Conservation (phyloP, 2,888 invertebrate genomes). For the Brachylomia viminalis region DNA sequence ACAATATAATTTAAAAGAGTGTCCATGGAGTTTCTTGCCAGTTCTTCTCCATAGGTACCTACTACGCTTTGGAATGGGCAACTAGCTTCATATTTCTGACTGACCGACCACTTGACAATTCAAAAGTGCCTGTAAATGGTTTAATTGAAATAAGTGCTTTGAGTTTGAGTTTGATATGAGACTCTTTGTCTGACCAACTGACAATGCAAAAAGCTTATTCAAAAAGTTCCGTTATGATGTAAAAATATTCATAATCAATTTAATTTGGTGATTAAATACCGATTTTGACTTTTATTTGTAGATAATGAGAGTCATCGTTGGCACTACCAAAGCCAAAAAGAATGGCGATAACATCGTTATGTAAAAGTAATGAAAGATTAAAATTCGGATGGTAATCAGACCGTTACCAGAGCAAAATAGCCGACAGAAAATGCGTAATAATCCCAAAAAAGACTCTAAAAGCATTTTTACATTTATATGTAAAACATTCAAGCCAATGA, state of each 20-base stretch:
- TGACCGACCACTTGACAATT: too few species aligned
- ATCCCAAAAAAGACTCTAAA: neutral
- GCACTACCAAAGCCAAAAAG: neutral
- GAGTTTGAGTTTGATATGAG: too few species aligned
- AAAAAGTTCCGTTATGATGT: neutral
- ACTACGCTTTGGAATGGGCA: too few species aligned
- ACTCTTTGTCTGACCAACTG: neutral
- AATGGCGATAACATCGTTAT: neutral
- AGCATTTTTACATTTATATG: conserved; percentile 31
- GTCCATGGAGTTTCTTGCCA: too few species aligned
- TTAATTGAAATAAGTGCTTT: too few species aligned
- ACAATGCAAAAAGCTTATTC: neutral
- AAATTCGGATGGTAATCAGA: conserved; percentile 14
- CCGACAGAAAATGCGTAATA: neutral
- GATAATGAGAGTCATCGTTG: neutral
- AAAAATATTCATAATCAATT: neutral
- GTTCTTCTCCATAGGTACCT: too few species aligned
- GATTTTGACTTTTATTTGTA: neutral
- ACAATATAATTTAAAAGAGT: too few species aligned
- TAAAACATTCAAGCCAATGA: conserved; percentile 45
- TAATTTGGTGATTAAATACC: neutral
- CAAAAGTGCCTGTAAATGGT: too few species aligned
- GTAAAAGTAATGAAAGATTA: neutral
- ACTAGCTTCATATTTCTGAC: too few species aligned
- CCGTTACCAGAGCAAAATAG: neutral